A percentile compares a stretch with the other conserved stretches of the same genome.
phyloP scores from a whole-genome alignment of 2,888 invertebrate species.

The Melanostoma mellinum region DNA sequence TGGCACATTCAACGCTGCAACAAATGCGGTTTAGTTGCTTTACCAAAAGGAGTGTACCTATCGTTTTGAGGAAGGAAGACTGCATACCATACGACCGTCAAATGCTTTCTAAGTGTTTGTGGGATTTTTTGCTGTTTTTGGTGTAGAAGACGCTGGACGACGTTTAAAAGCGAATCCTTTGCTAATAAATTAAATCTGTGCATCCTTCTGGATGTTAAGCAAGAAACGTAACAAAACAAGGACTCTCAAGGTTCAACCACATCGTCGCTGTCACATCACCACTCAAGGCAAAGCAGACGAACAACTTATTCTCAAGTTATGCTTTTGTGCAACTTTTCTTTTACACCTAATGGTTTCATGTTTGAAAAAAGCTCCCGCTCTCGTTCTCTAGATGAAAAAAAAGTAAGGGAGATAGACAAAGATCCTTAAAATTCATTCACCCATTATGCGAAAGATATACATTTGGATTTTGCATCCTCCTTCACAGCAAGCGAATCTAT shows the following conservation, averaged over 20 bases:
- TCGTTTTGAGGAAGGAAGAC: background rate
- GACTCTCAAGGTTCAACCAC: constrained; percentile 63
- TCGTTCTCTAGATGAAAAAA: constrained; percentile 7
- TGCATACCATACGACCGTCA: no score
- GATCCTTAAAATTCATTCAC: constrained; percentile 64
- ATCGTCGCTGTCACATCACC: constrained; percentile 18
- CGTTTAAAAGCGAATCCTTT: background rate
- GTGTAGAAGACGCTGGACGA: background rate
- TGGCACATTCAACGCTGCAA: constrained; percentile 36
- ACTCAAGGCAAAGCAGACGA: constrained; percentile 8
- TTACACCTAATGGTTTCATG: constrained; percentile 45
- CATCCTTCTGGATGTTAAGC: background rate
- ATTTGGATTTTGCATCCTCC: constrained; percentile 46
- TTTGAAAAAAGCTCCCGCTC: background rate
- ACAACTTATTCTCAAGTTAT: constrained; percentile 29
- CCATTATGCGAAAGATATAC: constrained; percentile 42
- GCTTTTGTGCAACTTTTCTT: background rate
- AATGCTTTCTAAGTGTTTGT: no score
- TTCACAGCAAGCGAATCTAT: background rate
- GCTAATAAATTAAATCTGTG: constrained; percentile 18
- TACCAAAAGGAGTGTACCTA: background rate
- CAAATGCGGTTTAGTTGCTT: constrained; percentile 20
- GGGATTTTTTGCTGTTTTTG: no score
- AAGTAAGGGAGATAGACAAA: background rate
- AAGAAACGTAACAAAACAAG: constrained; percentile 20